These are phyloP conservation scores for Myripristis jacobus DNA, from an alignment of 2,797 vertebrate species.

Conservation along the genomic window DNA sequence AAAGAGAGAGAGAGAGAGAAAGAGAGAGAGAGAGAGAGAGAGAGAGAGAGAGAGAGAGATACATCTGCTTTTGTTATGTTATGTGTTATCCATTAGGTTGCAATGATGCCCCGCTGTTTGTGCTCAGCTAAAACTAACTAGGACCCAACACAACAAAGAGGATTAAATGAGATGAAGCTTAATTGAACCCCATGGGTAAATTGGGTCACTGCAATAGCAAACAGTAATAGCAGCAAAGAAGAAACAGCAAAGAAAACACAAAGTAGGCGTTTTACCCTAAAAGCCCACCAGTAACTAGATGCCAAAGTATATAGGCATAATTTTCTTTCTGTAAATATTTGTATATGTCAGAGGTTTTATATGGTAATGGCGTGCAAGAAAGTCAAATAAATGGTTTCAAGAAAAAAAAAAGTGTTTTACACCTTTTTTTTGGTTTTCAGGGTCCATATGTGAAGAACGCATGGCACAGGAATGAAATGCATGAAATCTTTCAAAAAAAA, in stretches of 20 bases:
- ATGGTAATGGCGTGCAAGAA: too few species aligned
- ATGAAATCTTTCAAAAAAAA: too few species aligned
- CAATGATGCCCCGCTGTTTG: constrained; percentile 55
- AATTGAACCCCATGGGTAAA: constrained; percentile 29
- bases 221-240: constrained; percentile 23
- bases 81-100: constrained; percentile 16
- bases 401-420: too few species aligned
- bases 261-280: too few species aligned
- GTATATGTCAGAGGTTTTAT: too few species aligned
- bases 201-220: constrained; percentile 39
- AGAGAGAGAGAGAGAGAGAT: background rate
- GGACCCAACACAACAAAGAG: constrained; percentile 43
- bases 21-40: constrained; percentile 7
- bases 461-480: too few species aligned
- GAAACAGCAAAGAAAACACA: constrained; percentile 1
- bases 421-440: too few species aligned
- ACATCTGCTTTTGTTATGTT: constrained; percentile 5
- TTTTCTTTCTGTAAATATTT: too few species aligned
- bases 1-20: constrained; percentile 25
- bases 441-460: too few species aligned
- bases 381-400: too few species aligned
- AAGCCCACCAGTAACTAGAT: too few species aligned
- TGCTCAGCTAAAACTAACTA: constrained; percentile 36
- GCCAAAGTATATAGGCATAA: too few species aligned
- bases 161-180: constrained; percentile 40